phyloP scores from a whole-genome alignment of 92 coral and sea anemone species.

The Anthopleura xanthogrammica region DNA sequence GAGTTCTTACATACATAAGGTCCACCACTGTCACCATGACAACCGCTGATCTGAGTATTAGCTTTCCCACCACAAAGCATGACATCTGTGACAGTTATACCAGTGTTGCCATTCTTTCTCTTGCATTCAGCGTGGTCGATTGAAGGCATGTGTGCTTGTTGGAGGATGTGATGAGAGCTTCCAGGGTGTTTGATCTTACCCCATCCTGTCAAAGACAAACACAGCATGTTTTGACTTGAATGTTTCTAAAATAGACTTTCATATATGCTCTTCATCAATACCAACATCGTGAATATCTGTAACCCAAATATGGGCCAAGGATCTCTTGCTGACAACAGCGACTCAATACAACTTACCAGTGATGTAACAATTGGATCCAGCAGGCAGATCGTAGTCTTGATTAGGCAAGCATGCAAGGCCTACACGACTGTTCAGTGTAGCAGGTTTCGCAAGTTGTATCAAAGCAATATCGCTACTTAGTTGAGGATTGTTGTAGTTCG shows the following conservation, averaged over 20 bases:
- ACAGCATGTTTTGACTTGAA: too few relatives aligned
- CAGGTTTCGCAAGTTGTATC: slow-evolving; percentile 49
- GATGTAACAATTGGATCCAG: slow-evolving; percentile 50
- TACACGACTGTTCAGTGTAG: slow-evolving; percentile 51
- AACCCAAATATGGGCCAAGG: too few relatives aligned
- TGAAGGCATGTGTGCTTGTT: slow-evolving; percentile 88
- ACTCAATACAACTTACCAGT: slow-evolving; percentile 42
- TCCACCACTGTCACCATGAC: slow-evolving; percentile 89
- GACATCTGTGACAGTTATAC: slow-evolving; percentile 36
- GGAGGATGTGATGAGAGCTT: slow-evolving; percentile 74
- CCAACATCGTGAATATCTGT: too few relatives aligned
- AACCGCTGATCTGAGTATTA: slow-evolving; percentile 59
- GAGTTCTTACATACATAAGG: slow-evolving; percentile 71
- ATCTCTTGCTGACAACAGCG: too few relatives aligned
- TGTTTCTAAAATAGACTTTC: background rate
- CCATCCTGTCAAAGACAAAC: slow-evolving; percentile 56
- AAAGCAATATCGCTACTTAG: slow-evolving; percentile 68
- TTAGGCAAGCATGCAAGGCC: slow-evolving; percentile 61
- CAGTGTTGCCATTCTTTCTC: slow-evolving; percentile 41
- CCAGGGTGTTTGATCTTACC: slow-evolving; percentile 96
- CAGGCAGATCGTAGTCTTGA: slow-evolving; percentile 45
- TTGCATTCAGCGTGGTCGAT: slow-evolving; percentile 62
- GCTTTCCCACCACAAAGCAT: slow-evolving; percentile 65
- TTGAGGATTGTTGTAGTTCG: slow-evolving; percentile 45
- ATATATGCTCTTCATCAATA: background rate